Evolutionary conservation across 2,888 invertebrate genomes (phyloP).

Genomic region (Blastobasis adustella): DNA sequence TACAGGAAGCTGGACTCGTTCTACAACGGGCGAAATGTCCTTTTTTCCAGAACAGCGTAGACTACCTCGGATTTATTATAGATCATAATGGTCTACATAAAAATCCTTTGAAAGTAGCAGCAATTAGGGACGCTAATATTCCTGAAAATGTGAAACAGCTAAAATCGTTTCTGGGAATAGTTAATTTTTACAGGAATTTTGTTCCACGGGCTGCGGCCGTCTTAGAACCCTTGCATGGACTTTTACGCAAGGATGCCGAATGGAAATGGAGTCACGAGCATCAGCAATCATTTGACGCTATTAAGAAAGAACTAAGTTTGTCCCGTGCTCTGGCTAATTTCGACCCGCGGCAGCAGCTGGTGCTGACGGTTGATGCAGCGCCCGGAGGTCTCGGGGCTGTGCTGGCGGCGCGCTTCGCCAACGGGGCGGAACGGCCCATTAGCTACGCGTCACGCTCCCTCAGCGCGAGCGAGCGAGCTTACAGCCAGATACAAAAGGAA

Average conservation of each 20-base stretch:
- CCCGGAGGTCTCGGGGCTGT: too few species aligned
- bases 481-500: slow-evolving; percentile 9
- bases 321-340: neutral
- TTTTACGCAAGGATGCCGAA: neutral
- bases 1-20: too few species aligned
- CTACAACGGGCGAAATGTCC: too few species aligned
- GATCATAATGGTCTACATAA: slow-evolving; percentile 1
- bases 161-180: slow-evolving; percentile 1
- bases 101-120: neutral
- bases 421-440: too few species aligned
- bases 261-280: too few species aligned
- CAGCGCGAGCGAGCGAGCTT: slow-evolving; percentile 1
- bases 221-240: neutral
- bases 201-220: neutral
- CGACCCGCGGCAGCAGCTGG: too few species aligned
- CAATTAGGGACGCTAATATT: neutral
- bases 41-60: too few species aligned
- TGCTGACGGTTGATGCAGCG: too few species aligned
- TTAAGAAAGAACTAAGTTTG: too few species aligned
- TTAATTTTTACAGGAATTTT: slow-evolving; percentile 2
- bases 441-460: slow-evolving; percentile 3
- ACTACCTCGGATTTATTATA: neutral
- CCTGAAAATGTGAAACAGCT: slow-evolving; percentile 1
- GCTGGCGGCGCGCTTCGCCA: too few species aligned
- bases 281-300: too few species aligned